These are phyloP conservation scores for Lophotriccus pileatus DNA, from an alignment of 2,797 vertebrate species.

Conservation along the genomic window DNA sequence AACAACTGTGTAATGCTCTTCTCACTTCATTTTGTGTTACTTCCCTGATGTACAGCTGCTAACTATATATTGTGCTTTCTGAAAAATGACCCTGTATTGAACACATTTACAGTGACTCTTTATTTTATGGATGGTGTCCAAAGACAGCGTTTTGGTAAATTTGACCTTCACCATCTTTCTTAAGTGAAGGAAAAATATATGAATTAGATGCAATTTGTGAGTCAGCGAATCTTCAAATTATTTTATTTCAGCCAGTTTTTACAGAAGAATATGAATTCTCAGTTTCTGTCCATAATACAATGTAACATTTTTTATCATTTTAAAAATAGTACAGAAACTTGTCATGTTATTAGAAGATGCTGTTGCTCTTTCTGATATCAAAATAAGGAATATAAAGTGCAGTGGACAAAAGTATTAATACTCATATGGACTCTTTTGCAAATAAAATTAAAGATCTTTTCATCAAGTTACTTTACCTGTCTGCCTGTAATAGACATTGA, in stretches of 20 bases:
- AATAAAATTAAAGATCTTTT: not conserved
- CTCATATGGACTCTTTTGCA: not conserved
- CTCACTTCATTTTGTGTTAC: not conserved
- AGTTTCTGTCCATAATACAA: not conserved
- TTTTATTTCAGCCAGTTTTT: not conserved
- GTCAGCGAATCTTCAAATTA: not conserved
- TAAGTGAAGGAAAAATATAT: not conserved
- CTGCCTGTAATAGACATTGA: not conserved
- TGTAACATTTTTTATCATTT: not conserved
- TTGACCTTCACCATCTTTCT: not conserved
- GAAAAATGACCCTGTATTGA: not conserved
- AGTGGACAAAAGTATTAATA: not conserved
- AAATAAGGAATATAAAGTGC: not conserved
- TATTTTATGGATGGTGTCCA: not conserved
- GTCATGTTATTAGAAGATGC: not conserved
- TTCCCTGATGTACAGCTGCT: not conserved
- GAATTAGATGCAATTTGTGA: not conserved
- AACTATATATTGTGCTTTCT: not conserved
- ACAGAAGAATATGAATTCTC: not conserved
- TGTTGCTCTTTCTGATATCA: not conserved
- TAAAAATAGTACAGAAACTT: not conserved
- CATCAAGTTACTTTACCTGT: not conserved
- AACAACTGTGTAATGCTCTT: not conserved
- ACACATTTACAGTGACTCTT: not conserved
- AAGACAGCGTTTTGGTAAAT: not conserved